phyloP scores from a whole-genome alignment of 53 echinoderm and acorn worm species.

The Temnopleurus reevesii region DNA sequence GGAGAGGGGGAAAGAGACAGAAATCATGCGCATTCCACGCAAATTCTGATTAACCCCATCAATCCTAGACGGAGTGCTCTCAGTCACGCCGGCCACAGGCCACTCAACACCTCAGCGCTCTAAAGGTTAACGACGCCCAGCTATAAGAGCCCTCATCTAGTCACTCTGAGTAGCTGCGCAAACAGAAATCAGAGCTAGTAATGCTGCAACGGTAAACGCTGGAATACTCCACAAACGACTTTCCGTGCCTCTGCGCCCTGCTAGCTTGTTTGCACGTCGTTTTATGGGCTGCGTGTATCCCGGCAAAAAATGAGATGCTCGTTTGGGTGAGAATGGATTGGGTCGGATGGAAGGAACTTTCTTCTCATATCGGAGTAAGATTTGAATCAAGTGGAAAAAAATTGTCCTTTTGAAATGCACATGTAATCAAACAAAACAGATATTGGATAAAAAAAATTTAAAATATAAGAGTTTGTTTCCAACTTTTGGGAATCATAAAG shows the following conservation, averaged over 20 bases:
- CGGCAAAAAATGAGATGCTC: neutral
- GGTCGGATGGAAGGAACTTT: neutral
- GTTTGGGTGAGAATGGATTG: neutral
- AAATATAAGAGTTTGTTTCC: no score
- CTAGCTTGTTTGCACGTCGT: slow-evolving; percentile 19
- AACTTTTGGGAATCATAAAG: no score
- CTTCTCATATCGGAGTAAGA: neutral
- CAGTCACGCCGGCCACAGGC: neutral
- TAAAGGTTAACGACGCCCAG: slow-evolving; percentile 4
- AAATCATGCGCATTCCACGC: slow-evolving; percentile 8
- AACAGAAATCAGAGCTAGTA: slow-evolving; percentile 43
- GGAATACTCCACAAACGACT: slow-evolving; percentile 46
- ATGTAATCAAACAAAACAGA: no score
- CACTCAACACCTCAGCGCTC: slow-evolving; percentile 26
- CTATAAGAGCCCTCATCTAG: slow-evolving; percentile 27
- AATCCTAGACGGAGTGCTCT: neutral
- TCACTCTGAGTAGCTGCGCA: slow-evolving; percentile 39
- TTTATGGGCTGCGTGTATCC: slow-evolving; percentile 18
- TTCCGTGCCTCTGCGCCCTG: slow-evolving; percentile 39
- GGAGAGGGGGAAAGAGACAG: neutral
- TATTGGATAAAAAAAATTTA: no score
- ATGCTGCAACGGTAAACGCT: slow-evolving; percentile 31
- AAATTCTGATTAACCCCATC: neutral
- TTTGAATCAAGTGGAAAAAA: neutral
- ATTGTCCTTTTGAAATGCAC: no score